Percentiles rank a stretch among this genome's conserved stretches.
Evolutionary conservation across 2,797 vertebrate species (phyloP).

Genomic region (Epinephelus coioides): DNA sequence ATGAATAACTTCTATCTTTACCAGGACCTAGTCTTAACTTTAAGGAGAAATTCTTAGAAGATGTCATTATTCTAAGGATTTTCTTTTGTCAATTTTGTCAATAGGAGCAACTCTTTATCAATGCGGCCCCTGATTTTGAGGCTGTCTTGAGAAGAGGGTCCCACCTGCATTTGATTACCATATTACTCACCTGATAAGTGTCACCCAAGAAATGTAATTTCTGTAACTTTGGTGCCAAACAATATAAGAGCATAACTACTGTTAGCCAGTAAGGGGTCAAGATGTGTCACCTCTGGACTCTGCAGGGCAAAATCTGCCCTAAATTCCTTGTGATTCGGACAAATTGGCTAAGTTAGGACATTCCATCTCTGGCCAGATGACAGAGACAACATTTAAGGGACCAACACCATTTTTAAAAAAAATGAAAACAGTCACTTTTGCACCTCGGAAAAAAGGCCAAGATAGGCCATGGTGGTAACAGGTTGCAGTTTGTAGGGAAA

Average conservation of each 20-base stretch:
- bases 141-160: background rate
- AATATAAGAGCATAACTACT: too few species aligned
- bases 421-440: background rate
- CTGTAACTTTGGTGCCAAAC: background rate
- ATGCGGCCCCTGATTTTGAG: background rate
- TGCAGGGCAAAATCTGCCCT: background rate
- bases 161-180: background rate
- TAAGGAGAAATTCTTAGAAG: too few species aligned
- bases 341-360: background rate
- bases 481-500: background rate
- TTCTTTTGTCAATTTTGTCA: too few species aligned
- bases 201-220: background rate
- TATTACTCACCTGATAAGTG: background rate
- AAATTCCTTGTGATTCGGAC: background rate
- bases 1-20: too few species aligned
- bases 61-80: too few species aligned
- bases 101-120: too few species aligned
- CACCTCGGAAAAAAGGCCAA: background rate
- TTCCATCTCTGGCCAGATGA: background rate
- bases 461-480: background rate
- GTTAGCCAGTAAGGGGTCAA: background rate
- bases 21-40: too few species aligned
- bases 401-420: background rate
- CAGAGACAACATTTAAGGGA: background rate
- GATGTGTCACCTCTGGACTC: background rate